phyloP scores from a whole-genome alignment of 2,113 vertebrate species.

The Murina feae region DNA sequence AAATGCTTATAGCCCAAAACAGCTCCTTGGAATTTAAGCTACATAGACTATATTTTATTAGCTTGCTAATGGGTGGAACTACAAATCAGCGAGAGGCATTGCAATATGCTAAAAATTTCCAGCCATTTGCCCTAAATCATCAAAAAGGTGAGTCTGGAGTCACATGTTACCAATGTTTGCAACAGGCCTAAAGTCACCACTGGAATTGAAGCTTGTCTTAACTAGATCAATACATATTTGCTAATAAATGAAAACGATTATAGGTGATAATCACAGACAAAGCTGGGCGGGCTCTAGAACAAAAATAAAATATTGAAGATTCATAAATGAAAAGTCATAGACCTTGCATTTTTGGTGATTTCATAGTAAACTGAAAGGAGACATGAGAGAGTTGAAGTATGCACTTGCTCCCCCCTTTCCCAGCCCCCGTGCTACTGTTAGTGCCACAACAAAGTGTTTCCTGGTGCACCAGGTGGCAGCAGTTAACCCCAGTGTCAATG shows the following conservation, averaged over 20 bases:
- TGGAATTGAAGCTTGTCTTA: not conserved
- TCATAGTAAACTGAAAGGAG: not conserved
- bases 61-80: constrained; percentile 88
- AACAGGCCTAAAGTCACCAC: not conserved
- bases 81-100: constrained; percentile 88
- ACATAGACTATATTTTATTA: constrained; percentile 89
- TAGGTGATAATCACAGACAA: not conserved
- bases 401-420: accelerated
- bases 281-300: not conserved
- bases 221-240: not conserved
- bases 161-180: not conserved
- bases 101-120: constrained; percentile 89
- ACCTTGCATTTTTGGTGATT: not conserved
- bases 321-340: not conserved
- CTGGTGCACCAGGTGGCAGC: not conserved
- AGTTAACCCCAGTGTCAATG: not conserved
- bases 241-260: not conserved
- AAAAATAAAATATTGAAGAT: not conserved
- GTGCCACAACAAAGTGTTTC: not conserved
- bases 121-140: constrained; percentile 88
- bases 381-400: not conserved
- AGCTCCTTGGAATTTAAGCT: constrained; percentile 89
- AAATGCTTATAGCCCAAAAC: constrained; percentile 90
- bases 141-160: constrained; percentile 82
- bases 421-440: accelerated